phyloP scores from a whole-genome alignment of 2,888 invertebrate species.

The Aelia acuminata region DNA sequence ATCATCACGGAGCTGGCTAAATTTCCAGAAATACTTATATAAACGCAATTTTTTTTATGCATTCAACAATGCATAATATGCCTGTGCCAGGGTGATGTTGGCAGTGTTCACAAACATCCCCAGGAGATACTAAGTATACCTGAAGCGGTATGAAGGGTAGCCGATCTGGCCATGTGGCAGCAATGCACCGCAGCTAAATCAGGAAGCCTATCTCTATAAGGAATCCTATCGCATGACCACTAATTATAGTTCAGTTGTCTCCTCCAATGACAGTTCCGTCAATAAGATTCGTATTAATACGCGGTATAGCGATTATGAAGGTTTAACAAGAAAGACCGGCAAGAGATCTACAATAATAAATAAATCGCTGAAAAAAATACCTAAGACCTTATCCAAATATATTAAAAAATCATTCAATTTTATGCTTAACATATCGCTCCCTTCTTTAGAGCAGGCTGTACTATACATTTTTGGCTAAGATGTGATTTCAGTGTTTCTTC shows the following conservation, averaged over 20 bases:
- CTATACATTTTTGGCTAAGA: no score
- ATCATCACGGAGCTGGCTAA: no score
- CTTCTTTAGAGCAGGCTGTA: no score
- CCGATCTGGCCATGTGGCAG: constrained; percentile 51
- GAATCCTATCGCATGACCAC: constrained; percentile 51
- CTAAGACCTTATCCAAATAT: no score
- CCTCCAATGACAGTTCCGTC: constrained; percentile 36
- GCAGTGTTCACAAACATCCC: neutral
- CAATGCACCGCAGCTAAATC: constrained; percentile 33
- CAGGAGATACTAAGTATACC: neutral
- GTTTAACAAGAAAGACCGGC: neutral
- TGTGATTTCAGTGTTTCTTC: no score
- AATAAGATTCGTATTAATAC: neutral
- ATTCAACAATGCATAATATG: neutral
- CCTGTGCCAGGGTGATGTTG: neutral
- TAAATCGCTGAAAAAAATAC: no score
- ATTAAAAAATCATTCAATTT: no score
- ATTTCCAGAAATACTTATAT: neutral
- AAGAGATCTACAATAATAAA: neutral
- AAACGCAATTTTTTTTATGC: neutral
- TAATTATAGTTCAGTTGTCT: constrained; percentile 35
- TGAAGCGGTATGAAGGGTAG: constrained; percentile 50
- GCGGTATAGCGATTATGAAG: neutral
- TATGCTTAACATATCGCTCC: no score
- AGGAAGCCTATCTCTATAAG: constrained; percentile 40